A percentile compares a stretch with the other conserved stretches of the same genome.
These are phyloP conservation scores for Ips nitidus DNA, from an alignment of 1,140 invertebrate genomes.

Conservation along the genomic window DNA sequence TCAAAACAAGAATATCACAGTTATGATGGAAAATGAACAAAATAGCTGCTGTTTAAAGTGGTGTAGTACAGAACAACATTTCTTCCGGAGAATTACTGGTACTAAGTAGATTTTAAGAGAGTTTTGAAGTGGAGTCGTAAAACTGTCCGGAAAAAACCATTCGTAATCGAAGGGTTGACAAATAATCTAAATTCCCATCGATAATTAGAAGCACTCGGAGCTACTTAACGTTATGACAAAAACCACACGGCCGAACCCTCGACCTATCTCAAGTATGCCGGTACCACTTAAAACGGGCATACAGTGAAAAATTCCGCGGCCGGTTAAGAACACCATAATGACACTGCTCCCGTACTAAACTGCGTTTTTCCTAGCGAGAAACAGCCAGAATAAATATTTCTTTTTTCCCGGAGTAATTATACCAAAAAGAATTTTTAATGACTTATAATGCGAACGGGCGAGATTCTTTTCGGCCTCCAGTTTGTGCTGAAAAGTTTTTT, in stretches of 20 bases:
- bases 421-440: constrained; percentile 4
- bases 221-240: constrained; percentile 29
- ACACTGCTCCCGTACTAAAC: constrained; percentile 15
- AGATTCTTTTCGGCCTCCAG: not conserved
- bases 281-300: constrained; percentile 14
- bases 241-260: constrained; percentile 17
- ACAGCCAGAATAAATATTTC: not conserved
- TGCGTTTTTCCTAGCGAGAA: constrained; percentile 16
- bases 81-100: no score
- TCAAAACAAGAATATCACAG: no score
- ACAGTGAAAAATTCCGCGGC: constrained; percentile 8
- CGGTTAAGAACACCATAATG: constrained; percentile 25
- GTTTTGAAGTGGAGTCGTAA: no score
- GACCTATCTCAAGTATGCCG: constrained; percentile 25
- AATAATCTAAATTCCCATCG: constrained; percentile 23
- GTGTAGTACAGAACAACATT: no score
- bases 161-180: constrained; percentile 9
- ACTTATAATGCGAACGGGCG: constrained; percentile 10
- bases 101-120: no score
- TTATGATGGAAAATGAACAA: no score
- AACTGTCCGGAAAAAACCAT: no score
- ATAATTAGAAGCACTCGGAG: constrained; percentile 20
- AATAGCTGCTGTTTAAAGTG: no score
- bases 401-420: constrained; percentile 11
- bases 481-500: no score